Base-by-base conservation (phyloP, 2,113 vertebrate species). In the Morone saxatilis region DNA sequence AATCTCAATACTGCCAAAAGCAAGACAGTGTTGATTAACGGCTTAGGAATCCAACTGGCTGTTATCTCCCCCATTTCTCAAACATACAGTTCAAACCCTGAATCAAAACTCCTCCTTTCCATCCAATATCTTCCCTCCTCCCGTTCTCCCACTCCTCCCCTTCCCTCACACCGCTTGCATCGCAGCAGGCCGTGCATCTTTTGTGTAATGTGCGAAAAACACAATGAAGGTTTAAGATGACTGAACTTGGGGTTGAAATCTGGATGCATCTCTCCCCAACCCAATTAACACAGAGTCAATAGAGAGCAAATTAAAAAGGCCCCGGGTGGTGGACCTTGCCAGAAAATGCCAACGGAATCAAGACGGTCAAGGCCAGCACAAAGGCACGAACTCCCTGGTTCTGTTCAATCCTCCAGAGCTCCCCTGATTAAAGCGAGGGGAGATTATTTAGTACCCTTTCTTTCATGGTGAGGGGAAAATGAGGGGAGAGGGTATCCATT, bases 221-320 rank as follows among this genome's bases (percentile, higher is more conserved):
- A 93, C 91, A 94, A 92, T 89, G 72, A 88, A 89, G 84, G 84
- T 92, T 95, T 94, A 92, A 93, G 80, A 90, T 85, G 85, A 91
- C 77, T 92, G 92, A 95, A 93, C 90, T 91, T 57, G 50, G 81
- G 90, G 91, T 88, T 81, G 77, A 89, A 93, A 92, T 94, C 90
- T 94, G 91, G 92, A 92, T 90, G 92, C 94, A 80, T 92, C 92
- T 89, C 89, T 90, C 85, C 90, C 85, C 89, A 86, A 95, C 92
- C 94, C 95, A 96, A 96, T 96, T 96, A 96, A 94, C 90, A 59
- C 60, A 25, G 78, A 95, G 94, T 96, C 95, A 95, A 95, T 95
- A 90, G 94, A 90, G 88, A 95, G 89, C 93, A 93, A 96, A 96
- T 95, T 94, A 95, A 95, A 95, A 95, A 94, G 89, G 91, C 93